Evolutionary conservation across 2,113 vertebrate genomes (phyloP), one percentile per base, ranked within the genome.

Genomic region (Oncorhynchus nerka): DNA sequence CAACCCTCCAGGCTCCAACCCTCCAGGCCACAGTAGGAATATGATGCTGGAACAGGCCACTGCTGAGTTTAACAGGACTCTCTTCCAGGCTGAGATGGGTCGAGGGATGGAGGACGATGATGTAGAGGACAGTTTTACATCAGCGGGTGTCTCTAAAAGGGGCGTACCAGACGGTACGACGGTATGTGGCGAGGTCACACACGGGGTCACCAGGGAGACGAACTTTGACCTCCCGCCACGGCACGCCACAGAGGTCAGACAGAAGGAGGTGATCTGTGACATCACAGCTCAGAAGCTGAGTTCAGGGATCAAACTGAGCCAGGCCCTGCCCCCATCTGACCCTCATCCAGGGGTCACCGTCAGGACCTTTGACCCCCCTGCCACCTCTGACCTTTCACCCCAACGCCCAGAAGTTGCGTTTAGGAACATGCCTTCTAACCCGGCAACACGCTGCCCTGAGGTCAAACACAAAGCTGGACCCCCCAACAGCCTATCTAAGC

Each of bases 11-110:
- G 89, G 87, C 61, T 78, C 64, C 84, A 75, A 68, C 39, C 39
- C 7, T 39, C 66, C 89, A 77, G 82, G 82, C 32, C 83, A 88
- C 59, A 85, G 11, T 68, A 95, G 86, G 82, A 98, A 98, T 85
- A 93, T 95, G 86, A 95, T 84, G 55, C 89, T 99, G 82, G 96
- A 96, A 82, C 90, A 93, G 79, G 98, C 97, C 92, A 98, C 94
- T 1, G 95, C 96, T 59, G 96, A 98, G 88, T 98, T 99, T 88
- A 99, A 99, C 87, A 92, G 96, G 72, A 94, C 92, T 66, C 92
- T 99, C 12, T 99, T 99, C 88, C 96, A 97, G 80, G 95, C 95
- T 51, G 96, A 94, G 77, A 96, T 94, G 94, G 59, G 87, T 4
- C 85, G 70, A 28, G 87, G 84, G 19, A 85, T 82, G 9, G 70